These are phyloP conservation scores for Acrossocheilus wenchowensis DNA, from an alignment of 2,797 vertebrate genomes.

Conservation along the genomic window DNA sequence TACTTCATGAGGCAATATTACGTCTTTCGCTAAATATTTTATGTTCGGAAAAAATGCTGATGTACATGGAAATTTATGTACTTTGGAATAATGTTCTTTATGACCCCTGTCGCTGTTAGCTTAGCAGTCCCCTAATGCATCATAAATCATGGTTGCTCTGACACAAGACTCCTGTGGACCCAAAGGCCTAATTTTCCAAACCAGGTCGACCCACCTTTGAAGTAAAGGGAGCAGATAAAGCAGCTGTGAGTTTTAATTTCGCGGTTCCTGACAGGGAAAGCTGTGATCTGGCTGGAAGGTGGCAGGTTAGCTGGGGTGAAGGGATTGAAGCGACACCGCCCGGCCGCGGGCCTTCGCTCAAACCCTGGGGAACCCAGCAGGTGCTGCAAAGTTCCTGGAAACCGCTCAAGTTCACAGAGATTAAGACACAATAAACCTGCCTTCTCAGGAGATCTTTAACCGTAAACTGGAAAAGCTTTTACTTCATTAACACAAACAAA, in stretches of 20 bases:
- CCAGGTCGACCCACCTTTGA: constrained; percentile 63
- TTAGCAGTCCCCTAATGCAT: not conserved
- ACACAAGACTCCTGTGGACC: constrained; percentile 32
- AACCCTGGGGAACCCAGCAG: constrained; percentile 65
- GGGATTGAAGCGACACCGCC: constrained; percentile 53
- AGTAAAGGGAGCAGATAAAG: constrained; percentile 63
- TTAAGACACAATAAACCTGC: constrained; percentile 42
- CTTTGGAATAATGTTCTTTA: constrained; percentile 20
- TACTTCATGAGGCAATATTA: not conserved
- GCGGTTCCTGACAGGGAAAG: constrained; percentile 60
- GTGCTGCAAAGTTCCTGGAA: constrained; percentile 68
- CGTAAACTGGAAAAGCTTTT: constrained; percentile 1
- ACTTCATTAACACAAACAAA: constrained; percentile 3
- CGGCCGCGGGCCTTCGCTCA: constrained; percentile 48
- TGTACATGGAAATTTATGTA: constrained; percentile 5
- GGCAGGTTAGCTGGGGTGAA: constrained; percentile 47
- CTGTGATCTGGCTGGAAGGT: constrained; percentile 21
- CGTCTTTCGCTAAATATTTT: not conserved
- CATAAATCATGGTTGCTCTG: constrained; percentile 47
- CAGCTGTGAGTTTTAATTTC: constrained; percentile 68
- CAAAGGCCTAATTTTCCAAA: constrained; percentile 43
- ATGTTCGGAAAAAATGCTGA: constrained; percentile 7
- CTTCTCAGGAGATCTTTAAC: constrained; percentile 12
- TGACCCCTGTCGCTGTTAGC: constrained; percentile 17
- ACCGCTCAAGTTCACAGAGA: constrained; percentile 55